Evolutionary conservation across 2,113 vertebrate genomes (phyloP), one percentile per base, ranked within the genome.

Genomic region (Tragelaphus buxtoni): DNA sequence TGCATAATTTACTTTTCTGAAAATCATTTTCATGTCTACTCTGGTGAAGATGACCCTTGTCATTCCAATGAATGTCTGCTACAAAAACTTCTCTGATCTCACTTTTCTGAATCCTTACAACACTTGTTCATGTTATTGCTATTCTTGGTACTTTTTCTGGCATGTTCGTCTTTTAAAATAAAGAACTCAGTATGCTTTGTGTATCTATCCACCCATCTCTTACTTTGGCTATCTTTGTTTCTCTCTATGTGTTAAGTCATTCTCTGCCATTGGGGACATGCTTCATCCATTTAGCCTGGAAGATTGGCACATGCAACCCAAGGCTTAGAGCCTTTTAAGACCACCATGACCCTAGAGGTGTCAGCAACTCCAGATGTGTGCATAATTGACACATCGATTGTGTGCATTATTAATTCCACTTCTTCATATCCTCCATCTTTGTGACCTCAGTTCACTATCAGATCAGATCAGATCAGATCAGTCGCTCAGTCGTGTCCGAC

Each of bases 131-230:
- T 74, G 26, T 24, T 35, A 60, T 42, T 60, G 51, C 24, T 82
- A 45, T 76, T 95, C 76, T 91, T 88, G n/a, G 47, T 85, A 55
- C 79, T 94, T 95, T 95, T 96, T 51, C 47, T 81, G 35, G 6
- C 28, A 77, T 63, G 30, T 9, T 87, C 22, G 16, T 1, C 26
- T 65, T 92, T 77, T 77, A 94, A 97, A 90, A 28, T 65, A 53
- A 77, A 49, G 32, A 22, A 65, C 55, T 86, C 35, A 47, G 28
- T 91, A 56, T 90, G 74, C n/a, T 76, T 42, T 69, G 16, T 63
- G 6, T 96, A 17, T 53, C 18, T 39, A 28, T 47, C 17, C 20
- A 35, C 26, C 30, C n/a, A 22, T 90, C 39, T 51, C 55, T 89
- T 42, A 47, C 9, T 28, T 49, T 51, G 45, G 14, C 63, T 74